These are phyloP conservation scores for Cataglyphis livida DNA, from an alignment of 2,888 invertebrate species.

Conservation along the genomic window DNA sequence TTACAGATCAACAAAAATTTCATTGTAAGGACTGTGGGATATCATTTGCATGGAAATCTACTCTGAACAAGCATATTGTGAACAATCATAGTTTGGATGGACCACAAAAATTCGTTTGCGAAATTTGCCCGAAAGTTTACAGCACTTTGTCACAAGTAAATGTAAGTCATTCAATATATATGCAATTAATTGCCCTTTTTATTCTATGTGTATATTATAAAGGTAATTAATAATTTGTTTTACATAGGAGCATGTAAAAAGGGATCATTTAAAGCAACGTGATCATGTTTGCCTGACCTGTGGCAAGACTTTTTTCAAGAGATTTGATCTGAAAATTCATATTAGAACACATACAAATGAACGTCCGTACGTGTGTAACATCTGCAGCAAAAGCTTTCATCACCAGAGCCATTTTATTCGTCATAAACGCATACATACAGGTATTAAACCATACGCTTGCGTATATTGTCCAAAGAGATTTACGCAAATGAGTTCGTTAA, in stretches of 20 bases:
- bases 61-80: constrained; percentile 83
- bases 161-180: constrained; percentile 71
- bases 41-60: constrained; percentile 84
- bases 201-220: not conserved
- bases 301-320: constrained; percentile 84
- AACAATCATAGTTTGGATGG: constrained; percentile 80
- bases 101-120: constrained; percentile 81
- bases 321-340: constrained; percentile 84
- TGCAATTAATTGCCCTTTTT: not conserved
- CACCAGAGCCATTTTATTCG: constrained; percentile 84
- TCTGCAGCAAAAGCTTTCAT: constrained; percentile 83
- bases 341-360: constrained; percentile 83
- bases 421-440: constrained; percentile 83
- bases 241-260: constrained; percentile 83
- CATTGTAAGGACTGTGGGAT: constrained; percentile 82
- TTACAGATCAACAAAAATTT: constrained; percentile 81
- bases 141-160: constrained; percentile 82
- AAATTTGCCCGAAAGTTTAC: constrained; percentile 82
- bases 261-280: constrained; percentile 83
- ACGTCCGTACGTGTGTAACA: constrained; percentile 83
- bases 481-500: constrained; percentile 79
- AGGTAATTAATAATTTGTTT: constrained; percentile 12
- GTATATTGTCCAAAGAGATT: constrained; percentile 80
- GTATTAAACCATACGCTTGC: constrained; percentile 79
- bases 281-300: constrained; percentile 82